Base-by-base conservation (phyloP, 1,140 invertebrate genomes). In the Drosophila tsacasi region DNA sequence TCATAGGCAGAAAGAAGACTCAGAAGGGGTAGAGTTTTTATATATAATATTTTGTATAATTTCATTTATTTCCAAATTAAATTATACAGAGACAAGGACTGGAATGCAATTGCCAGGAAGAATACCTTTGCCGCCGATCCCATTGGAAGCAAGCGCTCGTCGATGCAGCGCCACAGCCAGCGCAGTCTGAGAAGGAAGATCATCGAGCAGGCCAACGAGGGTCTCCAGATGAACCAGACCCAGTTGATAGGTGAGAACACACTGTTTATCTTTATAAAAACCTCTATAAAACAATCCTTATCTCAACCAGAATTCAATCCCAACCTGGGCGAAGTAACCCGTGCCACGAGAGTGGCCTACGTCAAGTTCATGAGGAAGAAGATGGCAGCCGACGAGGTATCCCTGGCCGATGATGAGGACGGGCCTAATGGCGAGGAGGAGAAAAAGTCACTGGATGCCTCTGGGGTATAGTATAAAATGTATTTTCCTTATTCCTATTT, bases 301-400 rank as follows among this genome's bases (percentile, higher is more conserved):
- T 12, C n/a, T n/a, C 12, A 3, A 81, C 13, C 79, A 95, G 96
- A 97, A 87, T 97, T 96, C 89, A 97, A 97, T 94, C 97, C 97
- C 0, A 96, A 96, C 85, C 92, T 97, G 40, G 95, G 95, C 8
- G 95, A 95, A 9, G 95, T 97, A 0, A 95, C 96, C 2, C 95
- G 96, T 5, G 95, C 95, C 1, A 96, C 97, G 2, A 94, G 97
- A 80, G 95, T 97, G 19, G 97, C 97, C 3, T 97, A 97, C 79
- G 97, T 96, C 32, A 97, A 97, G 92, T 97, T 97, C 85, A 97
- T 97, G 95, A 95, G 96, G 42, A 95, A 96, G 76, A 93, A 93
- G 80, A 92, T 92, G 71, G 84, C 87, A 1, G 92, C 92, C 47
- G 89, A 91, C 40, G 92, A 93, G 60, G 73, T 84, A 1, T 84